A percentile compares a stretch with the other conserved stretches of the same genome.
phyloP scores from a whole-genome alignment of 2,113 vertebrate genomes.

The Halichoerus grypus region DNA sequence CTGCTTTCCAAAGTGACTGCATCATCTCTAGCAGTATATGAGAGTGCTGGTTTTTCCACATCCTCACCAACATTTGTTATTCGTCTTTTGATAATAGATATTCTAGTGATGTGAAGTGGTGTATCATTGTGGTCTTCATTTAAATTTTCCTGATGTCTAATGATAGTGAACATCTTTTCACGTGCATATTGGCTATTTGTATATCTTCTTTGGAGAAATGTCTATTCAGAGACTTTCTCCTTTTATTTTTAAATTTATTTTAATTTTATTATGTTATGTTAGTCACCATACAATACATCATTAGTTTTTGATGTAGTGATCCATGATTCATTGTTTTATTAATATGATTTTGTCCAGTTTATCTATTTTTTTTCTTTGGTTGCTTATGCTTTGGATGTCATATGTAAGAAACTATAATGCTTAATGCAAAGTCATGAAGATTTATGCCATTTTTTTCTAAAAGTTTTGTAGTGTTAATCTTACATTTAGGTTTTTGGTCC shows the following conservation, averaged over 20 bases:
- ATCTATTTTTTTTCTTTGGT: not conserved
- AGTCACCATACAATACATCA: too few relatives aligned
- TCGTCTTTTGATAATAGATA: not conserved
- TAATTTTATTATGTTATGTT: too few relatives aligned
- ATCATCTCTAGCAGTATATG: not conserved
- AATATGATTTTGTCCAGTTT: not conserved
- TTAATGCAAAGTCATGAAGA: not conserved
- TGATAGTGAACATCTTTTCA: not conserved
- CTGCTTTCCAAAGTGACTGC: not conserved
- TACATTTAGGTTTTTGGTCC: not conserved
- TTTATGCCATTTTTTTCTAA: not conserved
- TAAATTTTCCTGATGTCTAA: slow-evolving; percentile 10
- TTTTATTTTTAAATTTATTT: not conserved
- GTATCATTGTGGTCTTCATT: not conserved
- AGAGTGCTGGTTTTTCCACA: not conserved
- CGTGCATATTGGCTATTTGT: too few relatives aligned
- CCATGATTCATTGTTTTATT: not conserved
- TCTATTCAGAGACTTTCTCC: not conserved
- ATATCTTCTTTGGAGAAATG: not conserved
- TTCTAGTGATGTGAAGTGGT: not conserved
- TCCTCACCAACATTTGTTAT: not conserved
- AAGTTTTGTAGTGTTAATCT: not conserved
- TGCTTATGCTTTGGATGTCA: not conserved
- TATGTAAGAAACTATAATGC: not conserved
- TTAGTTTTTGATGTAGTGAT: too few relatives aligned